Evolutionary conservation across 1,140 invertebrate genomes (phyloP), one percentile per base, ranked within the genome.

Genomic region (Heliconius congener): DNA sequence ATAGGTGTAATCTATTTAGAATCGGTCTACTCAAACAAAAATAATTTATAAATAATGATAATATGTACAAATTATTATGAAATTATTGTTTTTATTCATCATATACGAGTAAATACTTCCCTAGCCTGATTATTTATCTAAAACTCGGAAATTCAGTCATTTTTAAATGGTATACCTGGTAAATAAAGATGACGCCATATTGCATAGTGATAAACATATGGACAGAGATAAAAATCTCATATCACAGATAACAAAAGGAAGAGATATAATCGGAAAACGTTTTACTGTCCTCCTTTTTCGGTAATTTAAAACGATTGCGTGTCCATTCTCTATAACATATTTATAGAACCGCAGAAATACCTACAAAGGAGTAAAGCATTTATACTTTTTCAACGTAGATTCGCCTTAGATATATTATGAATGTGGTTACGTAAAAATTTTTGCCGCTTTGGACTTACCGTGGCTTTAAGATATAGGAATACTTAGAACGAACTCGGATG

Each of bases 281-380:
- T 66, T 66, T 23, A 23, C n/a, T 66, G n/a, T 23, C 19, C 0
- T 66, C 60, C 27, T 4, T 66, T 30, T 27, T 30, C 60, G 30
- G 27, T 66, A 30, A 66, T 66, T 66, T 66, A 30, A 66, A 30
- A 66, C 60, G 60, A 11, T 66, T 66, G 60, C 27, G 13, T 66
- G 60, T 66, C 60, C 60, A 30, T 66, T 66, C 60, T 66, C 60
- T 27, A 30, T 66, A 66, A 66, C 8, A 60, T 37, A 37, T 0
- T 0, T 6, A 37, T 30, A 30, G 9, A 66, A 66, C 23, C 23
- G 60, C 60, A 86, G 81, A 83, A 81, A 85, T 78, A 77, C 66
- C 30, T 73, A 82, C 76, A 79, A 83, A 84, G 81, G 82, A 78
- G 82, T 80, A 71, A 84, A 87, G 60, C 79, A 30, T 83, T 83